phyloP scores from a whole-genome alignment of 1,140 invertebrate species.

The Artemia franciscana region DNA sequence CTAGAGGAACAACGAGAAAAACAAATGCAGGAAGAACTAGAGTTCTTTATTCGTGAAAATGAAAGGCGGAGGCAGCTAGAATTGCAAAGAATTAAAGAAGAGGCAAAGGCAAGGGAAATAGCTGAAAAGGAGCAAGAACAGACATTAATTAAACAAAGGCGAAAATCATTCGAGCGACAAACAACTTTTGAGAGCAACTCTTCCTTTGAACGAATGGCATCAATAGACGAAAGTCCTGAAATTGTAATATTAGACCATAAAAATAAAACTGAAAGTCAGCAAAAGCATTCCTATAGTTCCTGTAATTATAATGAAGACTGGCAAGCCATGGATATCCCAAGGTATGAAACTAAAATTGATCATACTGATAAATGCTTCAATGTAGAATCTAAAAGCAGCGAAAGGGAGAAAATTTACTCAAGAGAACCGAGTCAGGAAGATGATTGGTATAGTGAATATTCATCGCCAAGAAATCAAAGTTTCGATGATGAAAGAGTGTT shows the following conservation, averaged over 20 bases:
- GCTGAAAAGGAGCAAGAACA: not conserved
- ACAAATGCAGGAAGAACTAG: not conserved
- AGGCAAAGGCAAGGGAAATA: not conserved
- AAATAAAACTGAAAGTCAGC: too few relatives aligned
- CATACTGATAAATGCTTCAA: too few relatives aligned
- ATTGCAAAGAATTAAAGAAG: not conserved
- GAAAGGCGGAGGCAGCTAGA: not conserved
- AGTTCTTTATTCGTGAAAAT: not conserved
- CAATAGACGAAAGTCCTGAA: not conserved
- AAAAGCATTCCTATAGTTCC: too few relatives aligned
- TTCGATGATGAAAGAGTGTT: not conserved
- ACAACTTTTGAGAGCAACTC: not conserved
- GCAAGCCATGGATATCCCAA: too few relatives aligned
- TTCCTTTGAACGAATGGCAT: not conserved
- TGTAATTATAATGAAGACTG: too few relatives aligned
- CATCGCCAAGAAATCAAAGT: not conserved
- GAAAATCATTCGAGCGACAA: not conserved
- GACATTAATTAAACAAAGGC: not conserved
- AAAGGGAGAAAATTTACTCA: too few relatives aligned
- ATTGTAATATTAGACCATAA: too few relatives aligned
- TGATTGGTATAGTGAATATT: not conserved
- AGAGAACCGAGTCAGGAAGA: not conserved
- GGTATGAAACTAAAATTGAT: too few relatives aligned
- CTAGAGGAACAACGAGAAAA: not conserved
- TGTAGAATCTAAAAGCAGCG: too few relatives aligned